Percentiles rank a stretch among this genome's conserved stretches.
phyloP scores from a whole-genome alignment of 2,113 vertebrate genomes.

The Microcebus ravelobensis region DNA sequence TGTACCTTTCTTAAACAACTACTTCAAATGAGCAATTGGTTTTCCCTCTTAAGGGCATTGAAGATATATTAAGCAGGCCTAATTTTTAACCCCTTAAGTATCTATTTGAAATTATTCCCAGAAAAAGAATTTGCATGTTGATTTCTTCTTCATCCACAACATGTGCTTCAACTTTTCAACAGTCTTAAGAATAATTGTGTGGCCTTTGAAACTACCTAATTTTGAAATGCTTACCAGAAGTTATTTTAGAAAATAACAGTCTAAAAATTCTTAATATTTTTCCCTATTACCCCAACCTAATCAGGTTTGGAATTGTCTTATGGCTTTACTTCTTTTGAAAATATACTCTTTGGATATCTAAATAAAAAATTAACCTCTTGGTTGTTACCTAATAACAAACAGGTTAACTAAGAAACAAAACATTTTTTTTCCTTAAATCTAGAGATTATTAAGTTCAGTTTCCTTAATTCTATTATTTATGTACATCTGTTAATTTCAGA shows the following conservation, averaged over 20 bases:
- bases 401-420: conserved; percentile 10
- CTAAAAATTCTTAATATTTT: conserved; percentile 42
- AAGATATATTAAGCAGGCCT: neutral
- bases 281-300: neutral
- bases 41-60: neutral
- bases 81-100: neutral
- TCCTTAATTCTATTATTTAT: conserved; percentile 13
- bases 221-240: conserved; percentile 45
- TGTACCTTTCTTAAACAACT: neutral
- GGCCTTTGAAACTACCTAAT: conserved; percentile 27
- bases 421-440: neutral
- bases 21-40: neutral
- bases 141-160: conserved; percentile 36
- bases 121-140: conserved; percentile 54
- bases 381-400: conserved; percentile 31
- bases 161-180: conserved; percentile 10
- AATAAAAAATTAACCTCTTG: conserved; percentile 29
- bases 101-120: conserved; percentile 9
- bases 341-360: neutral
- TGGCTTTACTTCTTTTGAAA: conserved; percentile 7
- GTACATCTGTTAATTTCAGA: conserved; percentile 16
- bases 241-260: conserved; percentile 43
- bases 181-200: conserved; percentile 47
- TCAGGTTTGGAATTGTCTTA: neutral
- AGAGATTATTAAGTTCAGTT: neutral